Percentiles rank a stretch among this genome's conserved stretches.
Conservation (phyloP, 30 jellyfish, hydroid and myxozoan genomes). For the Mastigias papua region DNA sequence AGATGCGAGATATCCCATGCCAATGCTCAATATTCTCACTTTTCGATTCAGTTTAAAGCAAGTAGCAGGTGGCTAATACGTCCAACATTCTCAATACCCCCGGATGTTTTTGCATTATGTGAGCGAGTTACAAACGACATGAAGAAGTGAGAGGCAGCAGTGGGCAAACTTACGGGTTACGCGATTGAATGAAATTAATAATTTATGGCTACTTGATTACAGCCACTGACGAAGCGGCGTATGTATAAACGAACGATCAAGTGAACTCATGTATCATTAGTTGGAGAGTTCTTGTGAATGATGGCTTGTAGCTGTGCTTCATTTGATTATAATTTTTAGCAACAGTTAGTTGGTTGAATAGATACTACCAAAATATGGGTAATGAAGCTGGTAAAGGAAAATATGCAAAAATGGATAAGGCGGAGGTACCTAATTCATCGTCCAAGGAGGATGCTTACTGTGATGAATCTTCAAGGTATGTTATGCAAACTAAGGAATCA, state of each 20-base stretch:
- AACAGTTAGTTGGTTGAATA: neutral
- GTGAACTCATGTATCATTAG: neutral
- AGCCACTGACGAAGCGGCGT: neutral
- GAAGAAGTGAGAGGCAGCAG: neutral
- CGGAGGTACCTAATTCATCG: constrained; percentile 1
- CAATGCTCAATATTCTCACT: neutral
- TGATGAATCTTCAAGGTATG: neutral
- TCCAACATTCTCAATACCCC: neutral
- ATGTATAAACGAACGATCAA: neutral
- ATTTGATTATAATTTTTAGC: too few relatives aligned
- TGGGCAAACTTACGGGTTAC: constrained; percentile 13
- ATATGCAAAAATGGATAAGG: constrained; percentile 76
- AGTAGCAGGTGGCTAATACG: neutral
- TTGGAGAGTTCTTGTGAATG: neutral
- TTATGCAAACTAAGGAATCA: neutral
- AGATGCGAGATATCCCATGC: neutral
- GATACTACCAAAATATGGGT: constrained; percentile 49
- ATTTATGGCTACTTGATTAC: neutral
- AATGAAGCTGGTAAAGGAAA: constrained; percentile 79
- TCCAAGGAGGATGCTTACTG: neutral
- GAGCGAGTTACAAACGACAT: neutral
- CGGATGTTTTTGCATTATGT: neutral
- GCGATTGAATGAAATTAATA: constrained; percentile 1
- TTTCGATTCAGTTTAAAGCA: neutral
- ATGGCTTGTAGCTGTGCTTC: too few relatives aligned